Evolutionary conservation across 1,140 invertebrate genomes (phyloP), one percentile per base, ranked within the genome.

Genomic region (Lordiphosa mommai): DNA sequence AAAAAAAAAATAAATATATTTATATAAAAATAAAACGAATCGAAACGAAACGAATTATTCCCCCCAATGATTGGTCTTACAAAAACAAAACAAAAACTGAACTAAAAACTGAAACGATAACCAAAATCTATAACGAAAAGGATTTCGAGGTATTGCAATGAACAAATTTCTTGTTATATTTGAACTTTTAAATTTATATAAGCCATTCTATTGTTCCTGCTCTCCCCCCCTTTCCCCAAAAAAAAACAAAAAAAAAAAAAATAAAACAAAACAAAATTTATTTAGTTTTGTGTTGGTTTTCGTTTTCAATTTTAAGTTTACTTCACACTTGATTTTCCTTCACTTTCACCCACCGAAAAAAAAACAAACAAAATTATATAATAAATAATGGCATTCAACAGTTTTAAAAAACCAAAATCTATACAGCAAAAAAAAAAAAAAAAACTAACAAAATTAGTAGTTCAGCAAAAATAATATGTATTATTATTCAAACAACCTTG

Each of bases 121-220:
- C 44, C 30, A 32, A 68, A 61, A 46, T 67, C 37, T 32, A 66
- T 56, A 43, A 67, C 40, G 17, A 52, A 76, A 86, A 88, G 87
- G 87, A 88, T 87, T 88, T 88, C 86, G 87, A 88, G 87, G 87
- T 88, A 88, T 79, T 86, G 68, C 69, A 85, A 87, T 84, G 67
- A 84, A 76, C 68, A 66, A 77, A 85, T 84, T 84, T 84, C 67
- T 77, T 84, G 72, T 82, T 77, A 84, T 72, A 84, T 84, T 84
- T 82, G 79, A 79, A 82, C 43, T 82, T 82, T 82, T 76, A 82
- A 82, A 71, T 82, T 82, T 76, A 74, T 82, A 82, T 82, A 82
- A 82, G 76, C 76, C 76, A 82, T 77, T 82, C 20, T 23, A 76
- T 82, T 80, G 74, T 80, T 80, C 69, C 74, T 79, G 51, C 41